phyloP scores from a whole-genome alignment of 37 sponge, comb jelly and placozoan genomes.

The Ephydatia muelleri region DNA sequence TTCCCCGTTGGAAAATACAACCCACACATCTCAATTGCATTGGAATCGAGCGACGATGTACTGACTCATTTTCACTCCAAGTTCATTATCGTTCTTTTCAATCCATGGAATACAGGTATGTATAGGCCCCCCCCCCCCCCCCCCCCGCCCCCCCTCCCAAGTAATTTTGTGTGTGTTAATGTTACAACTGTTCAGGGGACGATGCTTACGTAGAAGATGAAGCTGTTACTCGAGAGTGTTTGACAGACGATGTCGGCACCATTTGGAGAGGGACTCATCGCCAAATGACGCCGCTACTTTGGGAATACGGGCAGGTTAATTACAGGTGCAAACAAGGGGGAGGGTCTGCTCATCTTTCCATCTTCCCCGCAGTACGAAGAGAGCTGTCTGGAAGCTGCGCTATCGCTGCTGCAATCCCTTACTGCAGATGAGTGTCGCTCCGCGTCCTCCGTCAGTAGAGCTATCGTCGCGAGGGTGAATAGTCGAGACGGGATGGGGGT shows the following conservation, averaged over 20 bases:
- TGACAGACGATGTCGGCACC: conserved; percentile 57
- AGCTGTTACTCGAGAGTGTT: conserved; percentile 26
- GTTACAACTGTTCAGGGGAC: conserved; percentile 59
- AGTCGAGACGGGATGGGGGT: conserved; percentile 36
- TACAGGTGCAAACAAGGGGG: too few species aligned
- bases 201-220: conserved; percentile 55
- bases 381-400: conserved; percentile 62
- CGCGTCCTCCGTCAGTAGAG: conserved; percentile 35
- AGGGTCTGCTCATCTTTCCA: neutral
- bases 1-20: conserved; percentile 79
- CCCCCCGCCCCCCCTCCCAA: too few species aligned
- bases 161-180: too few species aligned
- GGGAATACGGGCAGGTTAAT: conserved; percentile 85
- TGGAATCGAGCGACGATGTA: conserved; percentile 30
- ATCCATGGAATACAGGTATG: conserved; percentile 72
- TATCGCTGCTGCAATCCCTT: conserved; percentile 47
- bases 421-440: conserved; percentile 60
- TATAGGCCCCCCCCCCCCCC: too few species aligned
- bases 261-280: conserved; percentile 69
- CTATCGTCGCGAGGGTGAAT: conserved; percentile 32
- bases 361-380: conserved; percentile 56
- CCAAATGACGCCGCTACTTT: conserved; percentile 28
- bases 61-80: conserved; percentile 57
- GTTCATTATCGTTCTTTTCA: conserved; percentile 64
- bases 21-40: conserved; percentile 46